Base-by-base conservation (phyloP, 1,140 invertebrate genomes). In the Pogonus chalceus region DNA sequence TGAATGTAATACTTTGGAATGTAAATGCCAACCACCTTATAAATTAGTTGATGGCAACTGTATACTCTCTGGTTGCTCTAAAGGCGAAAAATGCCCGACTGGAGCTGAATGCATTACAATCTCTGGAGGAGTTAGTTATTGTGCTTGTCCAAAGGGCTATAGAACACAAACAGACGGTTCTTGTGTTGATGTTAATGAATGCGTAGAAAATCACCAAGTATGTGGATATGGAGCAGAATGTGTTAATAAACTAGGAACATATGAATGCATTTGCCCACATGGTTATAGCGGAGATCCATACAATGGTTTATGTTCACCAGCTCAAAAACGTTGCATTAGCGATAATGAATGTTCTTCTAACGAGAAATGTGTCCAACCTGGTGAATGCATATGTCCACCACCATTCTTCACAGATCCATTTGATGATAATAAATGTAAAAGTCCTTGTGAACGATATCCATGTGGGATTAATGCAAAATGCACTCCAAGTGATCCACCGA, bases 391-490 rank as follows among this genome's bases (percentile, higher is more conserved):
- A 1, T 93, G 90, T 68, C 88, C 87, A 21, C 88, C 89, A 18
- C 91, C 90, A 1, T 94, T 85, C 69, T 92, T 88, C 67, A 80
- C 85, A 20, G 89, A 92, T 67, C 77, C 81, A 14, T 71, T 78
- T 22, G 85, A 91, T 65, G 82, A 82, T 35, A 87, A 89, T 65
- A 82, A 85, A 63, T 93, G 90, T 68, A 92, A 91, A 72, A 92
- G 84, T 77, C 89, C 88, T 2, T 91, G 88, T 65, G 87, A 91
- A 66, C 76, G 88, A 50, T 92, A 87, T 67, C 81, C 85, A 1
- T 96, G 93, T 65, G 91, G 92, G 16, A 83, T 90, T n/a, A 95
- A 95, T 69, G 85, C 90, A 1, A 88, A 90, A 72, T 96, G 92
- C 65, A 90, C 86, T 2, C 88, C 90, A 2, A 88, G 82, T 52